Percentiles rank a stretch among this genome's conserved stretches.
phyloP scores from a whole-genome alignment of 2,888 invertebrate genomes.

The Drosophila emarginata region DNA sequence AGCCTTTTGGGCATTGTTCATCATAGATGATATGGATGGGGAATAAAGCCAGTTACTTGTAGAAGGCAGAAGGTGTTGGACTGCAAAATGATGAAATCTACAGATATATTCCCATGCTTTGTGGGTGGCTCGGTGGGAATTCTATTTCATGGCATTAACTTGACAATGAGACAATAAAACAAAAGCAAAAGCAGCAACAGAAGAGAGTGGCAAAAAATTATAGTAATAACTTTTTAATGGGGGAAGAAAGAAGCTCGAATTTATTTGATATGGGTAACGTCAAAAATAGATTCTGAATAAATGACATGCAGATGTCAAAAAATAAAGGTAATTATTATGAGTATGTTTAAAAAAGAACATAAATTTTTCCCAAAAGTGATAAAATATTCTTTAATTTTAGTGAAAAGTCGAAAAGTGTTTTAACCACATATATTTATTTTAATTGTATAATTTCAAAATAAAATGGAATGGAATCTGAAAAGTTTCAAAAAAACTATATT shows the following conservation, averaged over 20 bases:
- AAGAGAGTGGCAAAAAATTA: slow-evolving; percentile 43
- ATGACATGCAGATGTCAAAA: slow-evolving; percentile 22
- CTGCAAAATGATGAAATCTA: slow-evolving; percentile 53
- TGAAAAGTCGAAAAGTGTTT: no score
- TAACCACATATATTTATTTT: no score
- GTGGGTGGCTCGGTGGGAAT: slow-evolving; percentile 71
- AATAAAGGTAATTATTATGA: background rate
- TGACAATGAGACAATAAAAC: slow-evolving; percentile 60
- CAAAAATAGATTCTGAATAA: slow-evolving; percentile 21
- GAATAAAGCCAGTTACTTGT: background rate
- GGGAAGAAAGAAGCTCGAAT: slow-evolving; percentile 41
- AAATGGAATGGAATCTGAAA: no score
- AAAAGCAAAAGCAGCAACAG: background rate
- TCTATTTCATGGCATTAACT: slow-evolving; percentile 27
- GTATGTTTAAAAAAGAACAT: no score
- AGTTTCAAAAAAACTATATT: no score
- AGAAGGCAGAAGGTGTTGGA: slow-evolving; percentile 48
- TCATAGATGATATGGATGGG: slow-evolving; percentile 15
- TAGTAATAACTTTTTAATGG: slow-evolving; percentile 52
- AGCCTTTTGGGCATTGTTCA: slow-evolving; percentile 11
- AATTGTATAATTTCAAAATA: no score
- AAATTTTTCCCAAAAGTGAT: no score
- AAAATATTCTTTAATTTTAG: no score
- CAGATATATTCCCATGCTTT: slow-evolving; percentile 55
- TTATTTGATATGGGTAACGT: slow-evolving; percentile 36